Conservation (phyloP, 2,113 vertebrate species). For the Pollachius pollachius region DNA sequence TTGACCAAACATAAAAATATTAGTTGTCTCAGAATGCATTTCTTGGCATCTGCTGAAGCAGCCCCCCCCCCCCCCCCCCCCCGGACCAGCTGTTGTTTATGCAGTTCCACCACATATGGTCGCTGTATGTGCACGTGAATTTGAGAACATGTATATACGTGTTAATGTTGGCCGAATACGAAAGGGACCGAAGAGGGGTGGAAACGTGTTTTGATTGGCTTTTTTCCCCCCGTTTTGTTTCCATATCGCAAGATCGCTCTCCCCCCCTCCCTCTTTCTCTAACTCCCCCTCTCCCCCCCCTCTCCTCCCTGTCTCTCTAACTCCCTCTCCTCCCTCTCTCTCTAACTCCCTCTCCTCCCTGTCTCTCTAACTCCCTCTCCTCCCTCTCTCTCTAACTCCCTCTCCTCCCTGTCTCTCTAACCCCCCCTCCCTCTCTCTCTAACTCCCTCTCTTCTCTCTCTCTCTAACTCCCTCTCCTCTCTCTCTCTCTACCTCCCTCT, state of each 20-base stretch:
- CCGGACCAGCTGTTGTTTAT: constrained; percentile 9
- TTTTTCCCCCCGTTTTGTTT: neutral
- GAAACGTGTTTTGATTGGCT: constrained; percentile 22
- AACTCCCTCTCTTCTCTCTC: constrained; percentile 56
- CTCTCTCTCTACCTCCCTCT: too few species aligned
- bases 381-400: neutral
- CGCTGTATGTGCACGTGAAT: constrained; percentile 32
- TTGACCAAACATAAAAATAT: constrained; percentile 30
- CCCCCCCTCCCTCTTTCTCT: neutral
- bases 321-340: constrained; percentile 28
- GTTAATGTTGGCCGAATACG: constrained; percentile 29
- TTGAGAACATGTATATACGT: constrained; percentile 19
- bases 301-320: constrained; percentile 66
- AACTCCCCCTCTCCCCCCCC: constrained; percentile 43
- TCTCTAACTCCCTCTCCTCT: constrained; percentile 49
- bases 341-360: too few species aligned
- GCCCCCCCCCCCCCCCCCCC: neutral
- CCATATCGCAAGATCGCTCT: too few species aligned
- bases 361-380: constrained; percentile 58
- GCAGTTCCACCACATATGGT: constrained; percentile 37
- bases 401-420: constrained; percentile 64
- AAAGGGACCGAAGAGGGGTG: constrained; percentile 11
- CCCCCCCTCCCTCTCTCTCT: neutral
- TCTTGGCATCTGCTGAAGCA: constrained; percentile 16
- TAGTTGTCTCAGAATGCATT: constrained; percentile 18